Percentiles rank a stretch among this genome's conserved stretches.
These are phyloP conservation scores for Drosophila vallismaia DNA, from an alignment of 2,888 invertebrate genomes.

Conservation along the genomic window DNA sequence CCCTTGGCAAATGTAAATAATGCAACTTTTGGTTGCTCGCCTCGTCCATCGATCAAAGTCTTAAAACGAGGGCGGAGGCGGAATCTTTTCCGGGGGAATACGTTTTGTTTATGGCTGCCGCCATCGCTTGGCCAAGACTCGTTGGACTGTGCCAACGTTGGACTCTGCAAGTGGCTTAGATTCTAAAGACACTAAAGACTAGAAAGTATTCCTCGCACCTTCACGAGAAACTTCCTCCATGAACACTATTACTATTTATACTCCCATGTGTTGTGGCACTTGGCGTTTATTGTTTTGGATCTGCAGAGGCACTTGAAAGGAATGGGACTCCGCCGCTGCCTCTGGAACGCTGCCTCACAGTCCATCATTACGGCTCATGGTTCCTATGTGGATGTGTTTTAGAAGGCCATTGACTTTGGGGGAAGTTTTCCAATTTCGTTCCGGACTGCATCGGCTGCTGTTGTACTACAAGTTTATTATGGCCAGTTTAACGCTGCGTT, in stretches of 20 bases:
- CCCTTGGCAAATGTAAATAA: constrained; percentile 35
- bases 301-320: too few species aligned
- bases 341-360: not conserved
- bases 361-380: not conserved
- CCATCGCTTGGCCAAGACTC: constrained; percentile 30
- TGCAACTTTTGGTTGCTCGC: constrained; percentile 38
- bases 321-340: not conserved
- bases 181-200: not conserved
- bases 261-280: not conserved
- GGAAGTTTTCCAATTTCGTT: too few species aligned
- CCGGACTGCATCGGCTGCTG: not conserved
- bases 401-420: too few species aligned
- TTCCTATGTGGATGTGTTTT: not conserved
- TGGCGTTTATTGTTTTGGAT: constrained; percentile 29
- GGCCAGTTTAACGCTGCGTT: not conserved
- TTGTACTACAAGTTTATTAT: not conserved
- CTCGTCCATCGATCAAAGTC: constrained; percentile 63
- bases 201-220: not conserved
- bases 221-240: not conserved
- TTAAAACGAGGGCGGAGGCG: constrained; percentile 5
- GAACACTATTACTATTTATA: not conserved
- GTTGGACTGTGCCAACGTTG: too few species aligned
- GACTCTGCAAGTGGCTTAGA: not conserved
- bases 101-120: constrained; percentile 54
- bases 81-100: constrained; percentile 17